Conservation (phyloP, 2,797 vertebrate species). For the Antennarius maculatus region DNA sequence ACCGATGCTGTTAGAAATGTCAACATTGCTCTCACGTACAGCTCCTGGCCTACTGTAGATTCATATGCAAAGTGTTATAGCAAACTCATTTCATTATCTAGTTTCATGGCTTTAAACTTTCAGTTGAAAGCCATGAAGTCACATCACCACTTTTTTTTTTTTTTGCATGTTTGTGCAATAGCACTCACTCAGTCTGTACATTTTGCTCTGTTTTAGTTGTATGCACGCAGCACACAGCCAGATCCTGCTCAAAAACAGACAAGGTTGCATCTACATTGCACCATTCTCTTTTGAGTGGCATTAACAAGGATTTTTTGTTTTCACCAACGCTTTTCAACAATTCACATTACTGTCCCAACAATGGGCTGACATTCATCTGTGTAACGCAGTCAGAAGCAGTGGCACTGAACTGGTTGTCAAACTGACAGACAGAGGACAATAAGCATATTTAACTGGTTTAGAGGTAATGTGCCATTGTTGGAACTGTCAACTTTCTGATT, state of each 20-base stretch:
- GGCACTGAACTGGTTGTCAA: not conserved
- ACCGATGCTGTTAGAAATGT: conserved; percentile 38
- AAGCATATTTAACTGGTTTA: too few species aligned
- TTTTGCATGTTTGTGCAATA: conserved; percentile 13
- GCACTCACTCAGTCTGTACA: not conserved
- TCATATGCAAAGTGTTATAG: conserved; percentile 16
- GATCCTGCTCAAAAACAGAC: conserved; percentile 13
- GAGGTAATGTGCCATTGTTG: too few species aligned
- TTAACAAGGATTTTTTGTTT: conserved; percentile 30
- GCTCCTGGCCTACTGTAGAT: conserved; percentile 11
- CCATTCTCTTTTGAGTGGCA: conserved; percentile 36
- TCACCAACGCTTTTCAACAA: conserved; percentile 40
- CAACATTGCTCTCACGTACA: conserved; percentile 33
- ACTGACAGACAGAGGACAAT: too few species aligned
- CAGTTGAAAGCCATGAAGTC: too few species aligned
- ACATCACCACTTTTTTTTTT: not conserved
- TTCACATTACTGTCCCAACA: conserved; percentile 42
- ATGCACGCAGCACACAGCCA: conserved; percentile 2
- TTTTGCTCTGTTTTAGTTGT: conserved; percentile 9
- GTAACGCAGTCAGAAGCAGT: not conserved
- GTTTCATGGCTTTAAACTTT: conserved; percentile 8
- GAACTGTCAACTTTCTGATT: too few species aligned
- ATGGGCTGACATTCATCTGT: conserved; percentile 34
- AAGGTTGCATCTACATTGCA: conserved; percentile 49
- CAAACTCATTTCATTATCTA: not conserved